Conservation (phyloP, 2,113 vertebrate species). For the Syrrhaptes paradoxus region DNA sequence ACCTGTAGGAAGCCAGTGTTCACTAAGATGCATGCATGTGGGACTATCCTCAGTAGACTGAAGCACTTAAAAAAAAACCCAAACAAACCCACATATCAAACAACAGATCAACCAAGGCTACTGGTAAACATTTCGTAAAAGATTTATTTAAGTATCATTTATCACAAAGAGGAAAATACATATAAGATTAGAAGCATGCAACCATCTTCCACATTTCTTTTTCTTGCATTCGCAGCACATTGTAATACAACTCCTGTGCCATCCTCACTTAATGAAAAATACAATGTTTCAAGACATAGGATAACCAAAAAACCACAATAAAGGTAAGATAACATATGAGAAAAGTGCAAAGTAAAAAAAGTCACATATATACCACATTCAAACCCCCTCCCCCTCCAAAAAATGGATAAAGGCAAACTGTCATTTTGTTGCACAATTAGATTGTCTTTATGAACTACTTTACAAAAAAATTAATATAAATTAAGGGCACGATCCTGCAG, state of each 20-base stretch:
- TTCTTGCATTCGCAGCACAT: constrained; percentile 36
- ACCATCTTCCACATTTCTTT: constrained; percentile 50
- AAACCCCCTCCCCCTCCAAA: not conserved
- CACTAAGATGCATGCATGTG: fast-evolving
- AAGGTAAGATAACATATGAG: constrained; percentile 64
- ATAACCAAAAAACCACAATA: constrained; percentile 52
- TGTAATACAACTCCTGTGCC: constrained; percentile 37
- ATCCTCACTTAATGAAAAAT: constrained; percentile 51
- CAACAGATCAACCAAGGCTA: not conserved
- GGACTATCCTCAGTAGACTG: not conserved
- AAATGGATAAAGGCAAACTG: constrained; percentile 64
- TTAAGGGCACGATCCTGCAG: constrained; percentile 56
- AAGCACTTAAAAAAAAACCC: not conserved
- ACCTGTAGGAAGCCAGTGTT: not conserved
- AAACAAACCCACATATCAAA: not conserved
- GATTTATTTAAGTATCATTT: constrained; percentile 83
- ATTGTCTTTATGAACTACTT: constrained; percentile 74
- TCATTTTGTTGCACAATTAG: constrained; percentile 63
- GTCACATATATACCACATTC: constrained; percentile 54
- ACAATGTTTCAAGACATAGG: constrained; percentile 47
- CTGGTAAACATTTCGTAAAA: constrained; percentile 62
- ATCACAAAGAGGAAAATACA: constrained; percentile 76
- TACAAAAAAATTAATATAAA: constrained; percentile 62
- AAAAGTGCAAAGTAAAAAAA: constrained; percentile 75
- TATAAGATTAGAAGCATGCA: constrained; percentile 77